Base-by-base conservation (phyloP, 1,140 invertebrate genomes). In the Drosophila aff. region DNA sequence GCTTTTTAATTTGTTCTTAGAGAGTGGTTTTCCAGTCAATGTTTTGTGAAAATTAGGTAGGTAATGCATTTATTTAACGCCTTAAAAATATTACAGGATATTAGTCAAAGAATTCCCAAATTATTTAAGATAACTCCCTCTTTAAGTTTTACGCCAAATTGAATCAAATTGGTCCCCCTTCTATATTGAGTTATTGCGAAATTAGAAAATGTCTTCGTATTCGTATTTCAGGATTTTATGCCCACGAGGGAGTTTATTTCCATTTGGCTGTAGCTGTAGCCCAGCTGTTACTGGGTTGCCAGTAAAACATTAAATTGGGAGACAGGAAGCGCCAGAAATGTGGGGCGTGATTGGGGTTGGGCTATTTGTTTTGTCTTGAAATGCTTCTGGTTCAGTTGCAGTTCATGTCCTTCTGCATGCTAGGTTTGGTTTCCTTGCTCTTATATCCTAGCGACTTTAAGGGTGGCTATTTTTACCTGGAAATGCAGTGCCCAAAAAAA, bases 331-430 rank as follows among this genome's bases (percentile, higher is more conserved):
- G n/a, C 36, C 15, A 60, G 64, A 47, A 60, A 71, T 46, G 62
- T 49, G 61, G 26, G 40, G 57, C 21, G 33, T 38, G 33, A 23
- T 78, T 38, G 26, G 44, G 67, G 40, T 26, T 38, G 49, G 26
- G 21, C 77, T 76, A 82, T 82, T 82, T 68, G 67, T 77, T 81
- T 67, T 82, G 62, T 60, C 49, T 77, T 77, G 60, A 26, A 75
- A 49, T 50, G 44, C 26, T 43, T 44, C 57, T 28, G 23, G 11
- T 61, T 43, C 53, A 2, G 62, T 55, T 60, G 52, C 50, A 44
- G 13, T 63, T 46, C 9, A 26, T 55, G 47, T 53, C 58, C 33
- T n/a, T 10, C 3, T 57, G 36, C 53, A 57, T 57, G 33, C 36
- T 40, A 55, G 13, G 11, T 36, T 5, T 9, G 4, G 11, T 23